A percentile compares a stretch with the other conserved stretches of the same genome.
Evolutionary conservation across 2,888 invertebrate genomes (phyloP).

Genomic region (Brenthis ino): DNA sequence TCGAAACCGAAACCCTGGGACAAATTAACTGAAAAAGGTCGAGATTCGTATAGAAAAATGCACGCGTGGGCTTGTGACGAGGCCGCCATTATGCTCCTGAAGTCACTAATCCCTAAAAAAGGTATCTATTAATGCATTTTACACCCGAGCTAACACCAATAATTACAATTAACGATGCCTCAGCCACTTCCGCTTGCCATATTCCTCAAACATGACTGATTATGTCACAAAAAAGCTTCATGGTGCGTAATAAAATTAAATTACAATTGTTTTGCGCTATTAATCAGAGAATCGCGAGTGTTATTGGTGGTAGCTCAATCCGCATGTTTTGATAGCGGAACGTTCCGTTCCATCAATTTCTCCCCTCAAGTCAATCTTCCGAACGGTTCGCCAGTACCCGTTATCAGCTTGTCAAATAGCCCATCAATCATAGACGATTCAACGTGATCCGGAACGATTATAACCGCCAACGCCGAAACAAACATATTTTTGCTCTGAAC

Average conservation of each 20-base stretch:
- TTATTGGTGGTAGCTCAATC: conserved; percentile 49
- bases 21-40: conserved; percentile 99
- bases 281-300: conserved; percentile 30
- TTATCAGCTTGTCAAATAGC: conserved; percentile 64
- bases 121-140: conserved; percentile 84
- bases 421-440: conserved; percentile 73
- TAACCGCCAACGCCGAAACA: conserved; percentile 54
- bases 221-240: conserved; percentile 25
- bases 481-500: conserved; percentile 57
- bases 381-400: conserved; percentile 62
- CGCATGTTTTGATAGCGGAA: conserved; percentile 51
- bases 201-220: conserved; percentile 28
- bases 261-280: conserved; percentile 32
- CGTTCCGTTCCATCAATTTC: conserved; percentile 53
- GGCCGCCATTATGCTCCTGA: conserved; percentile 97
- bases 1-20: conserved; percentile 99
- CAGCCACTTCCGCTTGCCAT: conserved; percentile 20
- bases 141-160: conserved; percentile 38
- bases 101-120: conserved; percentile 99
- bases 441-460: conserved; percentile 61
- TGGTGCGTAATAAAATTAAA: conserved; percentile 32
- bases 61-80: conserved; percentile 99
- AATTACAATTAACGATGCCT: conserved; percentile 31
- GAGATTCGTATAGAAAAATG: conserved; percentile 99
- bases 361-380: conserved; percentile 62